phyloP scores from a whole-genome alignment of 2,113 vertebrate genomes.

The Heliornis fulica region DNA sequence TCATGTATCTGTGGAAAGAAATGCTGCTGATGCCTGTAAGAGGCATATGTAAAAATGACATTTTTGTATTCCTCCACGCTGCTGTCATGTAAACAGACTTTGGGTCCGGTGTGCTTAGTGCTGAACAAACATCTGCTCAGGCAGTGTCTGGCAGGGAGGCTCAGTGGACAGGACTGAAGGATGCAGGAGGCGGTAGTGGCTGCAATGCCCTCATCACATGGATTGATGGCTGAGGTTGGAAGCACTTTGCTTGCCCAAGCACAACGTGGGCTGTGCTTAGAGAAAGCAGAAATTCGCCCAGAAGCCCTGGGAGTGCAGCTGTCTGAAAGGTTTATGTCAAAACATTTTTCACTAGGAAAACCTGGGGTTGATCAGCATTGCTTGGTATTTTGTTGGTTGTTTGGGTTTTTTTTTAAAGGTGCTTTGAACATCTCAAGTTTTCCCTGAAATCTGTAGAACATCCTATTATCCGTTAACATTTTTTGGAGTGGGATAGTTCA shows the following conservation, averaged over 20 bases:
- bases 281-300: not conserved
- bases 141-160: not conserved
- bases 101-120: not conserved
- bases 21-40: not conserved
- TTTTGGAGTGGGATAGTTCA: not conserved
- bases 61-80: not conserved
- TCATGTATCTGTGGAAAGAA: not conserved
- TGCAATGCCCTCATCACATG: not conserved
- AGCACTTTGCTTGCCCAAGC: fast-evolving
- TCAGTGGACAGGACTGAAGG: not conserved
- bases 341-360: not conserved
- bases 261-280: not conserved
- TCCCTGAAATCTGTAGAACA: not conserved
- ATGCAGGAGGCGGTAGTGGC: too few species aligned
- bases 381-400: not conserved
- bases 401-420: not conserved
- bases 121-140: not conserved
- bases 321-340: not conserved
- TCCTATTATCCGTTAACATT: not conserved
- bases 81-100: not conserved
- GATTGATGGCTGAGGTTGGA: not conserved
- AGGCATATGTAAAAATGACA: not conserved
- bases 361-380: not conserved
- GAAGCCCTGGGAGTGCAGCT: not conserved
- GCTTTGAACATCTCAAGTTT: not conserved